Evolutionary conservation across 2,113 vertebrate species (phyloP).

Genomic region (Bos indicus): DNA sequence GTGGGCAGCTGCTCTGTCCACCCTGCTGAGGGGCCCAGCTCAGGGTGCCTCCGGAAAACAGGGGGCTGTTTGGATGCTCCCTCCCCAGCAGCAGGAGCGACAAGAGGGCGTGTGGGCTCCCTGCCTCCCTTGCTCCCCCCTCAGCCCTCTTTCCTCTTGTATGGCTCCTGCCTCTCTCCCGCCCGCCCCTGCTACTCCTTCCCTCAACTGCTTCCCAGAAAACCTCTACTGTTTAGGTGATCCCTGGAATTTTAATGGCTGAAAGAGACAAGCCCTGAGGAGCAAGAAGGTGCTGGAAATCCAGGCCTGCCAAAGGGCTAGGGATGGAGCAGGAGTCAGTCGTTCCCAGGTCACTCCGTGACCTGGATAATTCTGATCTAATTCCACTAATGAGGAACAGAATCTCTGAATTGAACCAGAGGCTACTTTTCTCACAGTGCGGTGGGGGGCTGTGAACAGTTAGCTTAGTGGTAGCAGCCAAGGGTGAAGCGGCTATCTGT

Average conservation of each 20-base stretch:
- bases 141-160: not conserved
- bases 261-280: not conserved
- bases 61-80: not conserved
- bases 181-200: not conserved
- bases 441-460: not conserved
- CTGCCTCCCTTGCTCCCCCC: not conserved
- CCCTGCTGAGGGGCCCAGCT: not conserved
- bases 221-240: not conserved
- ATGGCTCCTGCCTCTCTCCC: no score
- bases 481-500: not conserved
- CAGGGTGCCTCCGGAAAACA: accelerated
- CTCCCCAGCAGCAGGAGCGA: not conserved
- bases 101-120: not conserved
- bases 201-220: not conserved
- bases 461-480: not conserved
- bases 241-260: not conserved
- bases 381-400: not conserved
- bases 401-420: not conserved
- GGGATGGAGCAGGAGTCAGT: not conserved
- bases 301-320: not conserved
- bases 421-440: not conserved
- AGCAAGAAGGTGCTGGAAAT: not conserved
- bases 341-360: not conserved
- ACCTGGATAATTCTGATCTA: not conserved
- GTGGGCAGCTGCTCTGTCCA: not conserved